Conservation (phyloP, 35 echinoderm and acorn worm species). For the Apostichopus japonicus region DNA sequence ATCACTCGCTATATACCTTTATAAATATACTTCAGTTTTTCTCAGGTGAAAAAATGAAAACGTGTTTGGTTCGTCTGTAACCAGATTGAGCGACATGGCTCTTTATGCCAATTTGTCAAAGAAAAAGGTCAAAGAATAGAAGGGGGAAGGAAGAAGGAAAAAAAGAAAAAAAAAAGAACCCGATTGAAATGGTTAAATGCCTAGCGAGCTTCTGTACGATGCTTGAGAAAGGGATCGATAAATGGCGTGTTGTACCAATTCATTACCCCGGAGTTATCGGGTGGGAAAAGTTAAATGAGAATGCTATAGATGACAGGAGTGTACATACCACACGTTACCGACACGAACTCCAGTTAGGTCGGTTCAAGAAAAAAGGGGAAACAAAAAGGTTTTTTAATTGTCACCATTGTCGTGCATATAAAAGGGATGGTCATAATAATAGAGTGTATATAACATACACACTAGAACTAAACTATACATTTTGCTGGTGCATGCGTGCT, state of each 20-base stretch:
- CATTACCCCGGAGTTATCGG: constrained; percentile 54
- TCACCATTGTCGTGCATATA: constrained; percentile 13
- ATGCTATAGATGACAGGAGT: neutral
- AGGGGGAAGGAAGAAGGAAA: neutral
- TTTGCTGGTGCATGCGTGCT: too few species aligned
- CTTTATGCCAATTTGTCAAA: constrained; percentile 24
- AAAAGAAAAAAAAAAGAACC: neutral
- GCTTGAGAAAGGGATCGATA: constrained; percentile 49
- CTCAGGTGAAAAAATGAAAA: neutral
- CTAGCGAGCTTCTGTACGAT: constrained; percentile 35
- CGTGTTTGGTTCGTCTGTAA: neutral
- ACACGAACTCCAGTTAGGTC: constrained; percentile 29
- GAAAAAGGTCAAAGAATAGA: constrained; percentile 39
- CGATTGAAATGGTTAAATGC: constrained; percentile 30
- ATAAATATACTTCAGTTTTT: too few species aligned
- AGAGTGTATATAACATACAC: too few species aligned
- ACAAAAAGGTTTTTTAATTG: constrained; percentile 29
- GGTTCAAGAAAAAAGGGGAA: neutral
- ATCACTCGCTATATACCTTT: too few species aligned
- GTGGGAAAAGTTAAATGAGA: constrained; percentile 43
- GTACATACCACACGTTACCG: constrained; percentile 20
- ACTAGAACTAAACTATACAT: too few species aligned
- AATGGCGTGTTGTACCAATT: constrained; percentile 64
- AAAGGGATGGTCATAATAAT: neutral
- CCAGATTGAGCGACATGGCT: neutral